Evolutionary conservation across 2,113 vertebrate species (phyloP), one percentile per base, ranked within the genome.

Genomic region (Hippocampus abdominalis): DNA sequence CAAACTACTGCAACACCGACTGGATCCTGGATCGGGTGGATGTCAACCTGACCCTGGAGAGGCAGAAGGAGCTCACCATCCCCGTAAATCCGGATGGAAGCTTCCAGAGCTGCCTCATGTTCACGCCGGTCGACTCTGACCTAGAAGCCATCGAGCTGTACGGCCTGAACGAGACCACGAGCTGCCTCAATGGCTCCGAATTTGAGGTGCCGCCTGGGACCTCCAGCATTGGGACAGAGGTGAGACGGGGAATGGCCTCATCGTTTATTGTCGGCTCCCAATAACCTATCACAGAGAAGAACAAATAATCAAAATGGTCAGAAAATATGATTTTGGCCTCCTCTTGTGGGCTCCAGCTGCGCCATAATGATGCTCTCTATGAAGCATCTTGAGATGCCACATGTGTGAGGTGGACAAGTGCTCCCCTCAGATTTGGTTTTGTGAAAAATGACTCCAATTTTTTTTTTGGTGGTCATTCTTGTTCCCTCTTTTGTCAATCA

Each of bases 101-200:
- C 0, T 94, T 88, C 0, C 86, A 95, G 66, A 89, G 87, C 81
- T 98, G 96, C 84, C 25, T 64, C 48, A 94, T 94, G 95, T 96
- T 94, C 87, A 82, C 49, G 6, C 94, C 93, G 3, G 89, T 91
- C n/a, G 63, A 86, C 9, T 80, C 81, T 85, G 91, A 91, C 72
- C 76, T 96, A 1, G 81, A 89, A 0, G 82, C 81, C 13, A 93
- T 96, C 36, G 12, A 91, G 71, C 65, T 57, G 0, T 92, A 91
- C 0, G 90, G 91, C n/a, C 77, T 95, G 1, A 96, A 94, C 0
- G 4, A 56, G 18, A 95, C 94, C 0, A 79, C 91, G 16, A 68
- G 74, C 21, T 96, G 95, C 15, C 66, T 42, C 0, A 57, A 75
- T 7, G 94, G 94, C 57, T 94, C 91, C 77, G 80, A 84, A 27